A percentile compares a stretch with the other conserved stretches of the same genome.
These are phyloP conservation scores for Luidia sarsii DNA, from an alignment of 53 echinoderm and acorn worm species.

Conservation along the genomic window DNA sequence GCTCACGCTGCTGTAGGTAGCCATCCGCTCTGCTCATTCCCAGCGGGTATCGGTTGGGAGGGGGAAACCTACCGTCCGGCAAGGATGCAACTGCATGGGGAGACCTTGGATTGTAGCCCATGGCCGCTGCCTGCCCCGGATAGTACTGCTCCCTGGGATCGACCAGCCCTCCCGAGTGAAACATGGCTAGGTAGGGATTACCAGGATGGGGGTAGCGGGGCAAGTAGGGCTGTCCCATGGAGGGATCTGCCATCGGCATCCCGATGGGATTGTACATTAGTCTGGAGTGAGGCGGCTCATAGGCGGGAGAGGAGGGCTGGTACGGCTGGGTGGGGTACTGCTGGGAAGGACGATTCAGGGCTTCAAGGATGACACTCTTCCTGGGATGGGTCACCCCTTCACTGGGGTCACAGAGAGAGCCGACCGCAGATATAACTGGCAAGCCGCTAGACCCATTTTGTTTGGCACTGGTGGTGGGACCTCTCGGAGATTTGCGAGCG, in stretches of 20 bases:
- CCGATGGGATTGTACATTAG: conserved; percentile 43
- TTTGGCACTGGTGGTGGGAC: too few species aligned
- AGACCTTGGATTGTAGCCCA: conserved; percentile 15
- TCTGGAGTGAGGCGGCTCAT: conserved; percentile 35
- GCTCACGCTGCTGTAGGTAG: conserved; percentile 27
- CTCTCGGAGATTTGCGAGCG: too few species aligned
- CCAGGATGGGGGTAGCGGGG: conserved; percentile 30
- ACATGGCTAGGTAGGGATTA: conserved; percentile 49
- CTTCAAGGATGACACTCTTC: conserved; percentile 34
- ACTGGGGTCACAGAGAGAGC: conserved; percentile 23
- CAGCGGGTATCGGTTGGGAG: conserved; percentile 2
- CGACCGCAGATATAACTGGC: conserved; percentile 31
- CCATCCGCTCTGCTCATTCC: conserved; percentile 23
- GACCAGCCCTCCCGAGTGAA: conserved; percentile 26
- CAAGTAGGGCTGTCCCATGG: conserved; percentile 27
- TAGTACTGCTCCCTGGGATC: conserved; percentile 39
- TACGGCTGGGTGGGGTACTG: conserved; percentile 13
- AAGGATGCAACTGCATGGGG: conserved; percentile 1
- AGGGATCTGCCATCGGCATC: conserved; percentile 27
- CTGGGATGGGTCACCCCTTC: conserved; percentile 22
- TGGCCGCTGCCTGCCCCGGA: background rate
- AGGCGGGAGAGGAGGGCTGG: conserved; percentile 12
- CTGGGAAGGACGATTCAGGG: conserved; percentile 34
- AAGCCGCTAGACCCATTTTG: too few species aligned
- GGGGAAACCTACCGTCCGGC: conserved; percentile 33